Conservation (phyloP, 2,113 vertebrate genomes). For the Zingel zingel region DNA sequence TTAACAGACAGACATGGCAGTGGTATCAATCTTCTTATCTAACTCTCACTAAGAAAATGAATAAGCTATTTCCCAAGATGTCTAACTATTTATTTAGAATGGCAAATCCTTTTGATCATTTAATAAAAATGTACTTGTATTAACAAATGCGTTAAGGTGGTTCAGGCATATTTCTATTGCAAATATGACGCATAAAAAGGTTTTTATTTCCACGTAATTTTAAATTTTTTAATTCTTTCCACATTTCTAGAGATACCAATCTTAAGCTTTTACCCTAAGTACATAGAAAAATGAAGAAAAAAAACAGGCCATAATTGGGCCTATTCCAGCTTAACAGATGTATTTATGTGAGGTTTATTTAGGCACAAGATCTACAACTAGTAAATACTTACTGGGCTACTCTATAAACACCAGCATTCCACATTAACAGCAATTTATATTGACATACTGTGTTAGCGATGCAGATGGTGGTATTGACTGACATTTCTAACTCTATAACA, state of each 20-base stretch:
- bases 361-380: constrained; percentile 69
- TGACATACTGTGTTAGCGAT: constrained; percentile 44
- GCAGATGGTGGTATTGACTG: constrained; percentile 68
- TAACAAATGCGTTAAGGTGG: neutral
- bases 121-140: neutral
- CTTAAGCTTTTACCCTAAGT: neutral
- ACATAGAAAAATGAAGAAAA: neutral
- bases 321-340: constrained; percentile 61
- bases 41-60: neutral
- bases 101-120: neutral
- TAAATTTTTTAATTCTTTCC: no score
- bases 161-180: neutral
- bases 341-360: constrained; percentile 69
- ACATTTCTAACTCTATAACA: constrained; percentile 62
- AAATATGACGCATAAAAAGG: neutral
- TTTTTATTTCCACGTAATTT: neutral
- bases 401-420: constrained; percentile 75
- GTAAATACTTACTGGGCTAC: constrained; percentile 72
- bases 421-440: constrained; percentile 68
- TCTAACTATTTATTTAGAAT: neutral
- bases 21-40: constrained; percentile 9
- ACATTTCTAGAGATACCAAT: neutral
- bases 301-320: constrained; percentile 26
- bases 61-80: neutral
- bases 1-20: neutral